Evolutionary conservation across 2,888 invertebrate genomes (phyloP).

Genomic region (Nudaria mundana): DNA sequence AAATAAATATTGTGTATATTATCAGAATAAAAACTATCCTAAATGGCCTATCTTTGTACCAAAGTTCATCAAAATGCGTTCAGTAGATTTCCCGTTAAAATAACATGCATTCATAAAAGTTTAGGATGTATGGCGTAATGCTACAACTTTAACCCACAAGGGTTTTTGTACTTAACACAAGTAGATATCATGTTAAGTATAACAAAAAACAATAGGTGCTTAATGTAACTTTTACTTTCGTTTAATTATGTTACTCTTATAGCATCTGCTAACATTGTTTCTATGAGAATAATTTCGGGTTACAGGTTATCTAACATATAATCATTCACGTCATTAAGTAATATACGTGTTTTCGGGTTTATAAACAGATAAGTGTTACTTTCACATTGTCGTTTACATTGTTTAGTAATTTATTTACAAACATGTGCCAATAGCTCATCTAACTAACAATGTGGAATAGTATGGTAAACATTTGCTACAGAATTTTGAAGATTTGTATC

Average conservation of each 20-base stretch:
- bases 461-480: conserved; percentile 30
- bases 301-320: conserved; percentile 29
- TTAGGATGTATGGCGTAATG: too few species aligned
- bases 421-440: conserved; percentile 22
- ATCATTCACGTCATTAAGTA: conserved; percentile 25
- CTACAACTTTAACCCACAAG: too few species aligned
- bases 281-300: conserved; percentile 35
- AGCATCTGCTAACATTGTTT: conserved; percentile 37
- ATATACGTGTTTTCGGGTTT: conserved; percentile 30
- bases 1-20: too few species aligned
- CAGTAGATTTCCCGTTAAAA: too few species aligned
- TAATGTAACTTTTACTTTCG: conserved; percentile 49
- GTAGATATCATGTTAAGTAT: conserved; percentile 8
- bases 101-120: too few species aligned
- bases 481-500: conserved; percentile 12
- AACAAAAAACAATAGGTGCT: conserved; percentile 29
- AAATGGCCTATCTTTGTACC: too few species aligned
- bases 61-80: too few species aligned
- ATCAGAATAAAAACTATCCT: too few species aligned
- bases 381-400: conserved; percentile 36
- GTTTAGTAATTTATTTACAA: conserved; percentile 38
- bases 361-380: conserved; percentile 31
- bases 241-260: conserved; percentile 40
- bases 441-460: conserved; percentile 29
- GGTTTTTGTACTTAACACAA: background rate